Conservation (phyloP, 1,140 invertebrate species). For the Ptiloglossa arizonensis region DNA sequence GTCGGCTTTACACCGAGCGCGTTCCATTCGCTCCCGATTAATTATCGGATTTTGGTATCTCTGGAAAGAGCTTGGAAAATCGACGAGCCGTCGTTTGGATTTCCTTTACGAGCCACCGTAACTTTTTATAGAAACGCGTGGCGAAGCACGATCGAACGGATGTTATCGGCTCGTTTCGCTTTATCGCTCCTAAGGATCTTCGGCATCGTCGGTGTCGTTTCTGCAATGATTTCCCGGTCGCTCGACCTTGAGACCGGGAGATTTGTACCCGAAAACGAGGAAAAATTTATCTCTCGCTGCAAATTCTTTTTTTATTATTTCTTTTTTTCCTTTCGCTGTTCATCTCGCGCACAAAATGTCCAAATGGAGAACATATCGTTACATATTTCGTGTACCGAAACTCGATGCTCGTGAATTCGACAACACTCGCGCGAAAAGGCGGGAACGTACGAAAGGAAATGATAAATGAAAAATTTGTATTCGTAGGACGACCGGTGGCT, state of each 20-base stretch:
- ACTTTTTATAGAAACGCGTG: slow-evolving; percentile 24
- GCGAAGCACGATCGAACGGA: slow-evolving; percentile 17
- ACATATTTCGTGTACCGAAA: too few species aligned
- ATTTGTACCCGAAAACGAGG: neutral
- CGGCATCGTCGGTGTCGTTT: neutral
- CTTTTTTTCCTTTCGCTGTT: too few species aligned
- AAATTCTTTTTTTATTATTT: too few species aligned
- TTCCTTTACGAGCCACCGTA: slow-evolving; percentile 56
- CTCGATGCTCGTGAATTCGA: too few species aligned
- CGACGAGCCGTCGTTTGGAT: slow-evolving; percentile 35
- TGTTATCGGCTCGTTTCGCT: slow-evolving; percentile 49
- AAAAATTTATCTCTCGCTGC: too few species aligned
- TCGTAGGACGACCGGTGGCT: too few species aligned
- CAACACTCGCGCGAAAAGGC: too few species aligned
- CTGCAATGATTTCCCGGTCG: slow-evolving; percentile 8
- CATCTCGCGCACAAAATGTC: too few species aligned
- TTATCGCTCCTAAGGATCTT: slow-evolving; percentile 48
- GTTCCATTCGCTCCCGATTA: neutral
- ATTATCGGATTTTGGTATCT: neutral
- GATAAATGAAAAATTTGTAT: too few species aligned
- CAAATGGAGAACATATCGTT: too few species aligned
- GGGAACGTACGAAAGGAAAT: too few species aligned
- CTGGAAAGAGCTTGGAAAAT: neutral
- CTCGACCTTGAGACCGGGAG: neutral
- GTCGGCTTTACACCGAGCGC: neutral